Evolutionary conservation across 2,888 invertebrate species (phyloP), one percentile per base, ranked within the genome.

Genomic region (Hipparchia sbordonii): DNA sequence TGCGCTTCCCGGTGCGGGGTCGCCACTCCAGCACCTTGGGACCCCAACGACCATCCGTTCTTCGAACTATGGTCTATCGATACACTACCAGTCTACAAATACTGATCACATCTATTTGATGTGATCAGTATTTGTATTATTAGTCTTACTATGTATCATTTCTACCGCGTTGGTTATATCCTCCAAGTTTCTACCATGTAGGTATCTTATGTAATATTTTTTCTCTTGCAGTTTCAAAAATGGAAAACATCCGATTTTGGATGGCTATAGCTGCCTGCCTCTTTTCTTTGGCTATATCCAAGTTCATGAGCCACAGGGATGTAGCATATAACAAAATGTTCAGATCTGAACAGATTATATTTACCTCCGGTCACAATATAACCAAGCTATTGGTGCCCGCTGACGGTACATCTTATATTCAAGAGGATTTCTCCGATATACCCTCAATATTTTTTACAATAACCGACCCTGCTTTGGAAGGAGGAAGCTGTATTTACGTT

Each of bases 381-480:
- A 89, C 89, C 0, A 89, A 78, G 54, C 67, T 91, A 0, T 73
- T 90, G 4, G 90, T 89, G 0, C 89, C 89, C 6, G 83, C 85
- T 0, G 85, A 88, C 39, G 85, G 83, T 0, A 82, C 79, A 13
- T 84, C 82, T 7, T 87, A 85, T 45, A 71, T 85, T 2, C 81
- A 83, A 59, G 72, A 82, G 2, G 86, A 86, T 52, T 70, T 84
- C 0, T 80, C 85, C 0, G 89, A 89, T 0, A 82, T 87, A 52
- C 90, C 90, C 0, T 83, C 88, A 1, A 85, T 91, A 72, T 91
- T 90, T 72, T 91, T 91, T 65, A 87, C 89, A 2, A 79, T 89
- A 48, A 67, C 82, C 0, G 88, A 89, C 70, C 80, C 86, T 0
- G 86, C 82, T 57, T 71, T 86, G 6, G 86, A 89, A 67, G 88